phyloP scores from a whole-genome alignment of 2,797 vertebrate species.

The Cottoperca gobio region DNA sequence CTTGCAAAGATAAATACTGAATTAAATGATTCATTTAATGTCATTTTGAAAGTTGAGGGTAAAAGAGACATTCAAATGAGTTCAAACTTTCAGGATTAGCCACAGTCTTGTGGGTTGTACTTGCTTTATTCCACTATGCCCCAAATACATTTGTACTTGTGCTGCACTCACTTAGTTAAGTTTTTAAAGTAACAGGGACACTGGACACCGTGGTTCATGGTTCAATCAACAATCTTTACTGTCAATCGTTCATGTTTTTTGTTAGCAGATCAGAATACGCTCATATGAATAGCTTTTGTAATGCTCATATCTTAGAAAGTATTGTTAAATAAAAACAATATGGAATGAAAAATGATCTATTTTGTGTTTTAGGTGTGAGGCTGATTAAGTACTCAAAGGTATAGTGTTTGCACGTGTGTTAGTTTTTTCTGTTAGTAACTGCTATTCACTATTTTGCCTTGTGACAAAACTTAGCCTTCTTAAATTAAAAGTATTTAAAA shows the following conservation, averaged over 20 bases:
- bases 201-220: not conserved
- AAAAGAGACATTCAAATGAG: not conserved
- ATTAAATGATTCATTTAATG: slow-evolving; percentile 13
- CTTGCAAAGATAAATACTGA: slow-evolving; percentile 21
- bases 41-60: not conserved
- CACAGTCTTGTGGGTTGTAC: slow-evolving; percentile 2
- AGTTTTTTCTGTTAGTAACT: not conserved
- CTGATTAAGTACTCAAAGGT: not conserved
- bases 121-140: not conserved
- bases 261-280: not conserved
- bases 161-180: not conserved
- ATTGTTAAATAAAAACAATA: not conserved
- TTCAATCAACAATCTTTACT: not conserved
- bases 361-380: not conserved
- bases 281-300: not conserved
- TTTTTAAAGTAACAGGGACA: not conserved
- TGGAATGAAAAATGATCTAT: not conserved
- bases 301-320: not conserved
- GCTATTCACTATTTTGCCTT: not conserved
- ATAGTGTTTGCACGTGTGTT: not conserved
- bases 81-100: not conserved
- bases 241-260: not conserved
- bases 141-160: not conserved
- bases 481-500: not conserved
- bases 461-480: not conserved